Evolutionary conservation across 2,113 vertebrate genomes (phyloP), one percentile per base, ranked within the genome.

Genomic region (Myotis lucifugus): DNA sequence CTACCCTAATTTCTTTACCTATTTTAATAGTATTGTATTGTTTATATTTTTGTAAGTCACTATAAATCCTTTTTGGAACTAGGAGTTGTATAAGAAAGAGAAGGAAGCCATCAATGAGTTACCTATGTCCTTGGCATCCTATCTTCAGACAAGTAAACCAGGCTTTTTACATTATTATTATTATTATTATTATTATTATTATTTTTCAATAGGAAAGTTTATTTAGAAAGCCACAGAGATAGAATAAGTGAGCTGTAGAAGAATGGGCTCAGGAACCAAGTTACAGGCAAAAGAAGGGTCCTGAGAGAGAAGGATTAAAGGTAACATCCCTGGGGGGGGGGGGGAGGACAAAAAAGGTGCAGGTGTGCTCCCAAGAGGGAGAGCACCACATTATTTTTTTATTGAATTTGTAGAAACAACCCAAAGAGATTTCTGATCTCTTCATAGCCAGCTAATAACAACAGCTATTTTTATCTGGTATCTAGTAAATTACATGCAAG

Each of bases 61-160:
- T 61, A 37, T 79, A 90, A 91, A 27, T 93, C 48, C 27, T 84
- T 79, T 88, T 77, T 70, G 48, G 66, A 94, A 29, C 66, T 90
- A 21, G 18, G n/a, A 67, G 70, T 78, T 81, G 9, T 54, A 5
- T 59, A 56, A 93, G 52, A 34, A 90, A 78, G 89, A 69, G 64
- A 76, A 79, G 70, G 78, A 74, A 69, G 29, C 18, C 73, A 56
- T 14, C 32, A 76, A 8, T 85, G 50, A 81, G 37, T 56, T 14
- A 76, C 37, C 37, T 42, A 72, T 74, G n/a, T 85, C 29, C 46
- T 91, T 88, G 67, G 21, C 76, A 78, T 70, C 29, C 6, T 76
- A 40, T 82, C 92, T 88, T 70, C 54, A 85, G 50, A 81, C 37
- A 87, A 32, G 13, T 37, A 42, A 11, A 74, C 67, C 37, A 29